These are phyloP conservation scores for Pocota personata DNA, from an alignment of 2,888 invertebrate genomes.

Conservation along the genomic window DNA sequence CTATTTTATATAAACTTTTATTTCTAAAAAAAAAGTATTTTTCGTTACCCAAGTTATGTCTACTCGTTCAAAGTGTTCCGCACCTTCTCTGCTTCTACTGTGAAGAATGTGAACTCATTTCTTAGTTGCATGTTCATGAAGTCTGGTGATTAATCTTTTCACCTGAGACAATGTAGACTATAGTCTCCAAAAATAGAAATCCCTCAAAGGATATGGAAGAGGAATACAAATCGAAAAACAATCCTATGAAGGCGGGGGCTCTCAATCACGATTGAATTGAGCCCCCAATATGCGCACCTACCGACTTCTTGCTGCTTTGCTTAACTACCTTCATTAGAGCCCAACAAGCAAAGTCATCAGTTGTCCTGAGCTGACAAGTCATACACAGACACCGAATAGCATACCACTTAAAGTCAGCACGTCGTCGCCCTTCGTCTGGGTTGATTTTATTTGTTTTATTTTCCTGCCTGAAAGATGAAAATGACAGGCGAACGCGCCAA, in stretches of 20 bases:
- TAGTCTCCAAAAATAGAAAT: conserved; percentile 45
- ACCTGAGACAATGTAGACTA: conserved; percentile 30
- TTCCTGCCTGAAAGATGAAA: conserved; percentile 60
- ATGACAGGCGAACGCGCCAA: conserved; percentile 71
- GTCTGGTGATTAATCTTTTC: conserved; percentile 67
- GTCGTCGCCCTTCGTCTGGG: conserved; percentile 35
- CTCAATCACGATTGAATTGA: conserved; percentile 69
- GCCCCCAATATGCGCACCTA: conserved; percentile 24
- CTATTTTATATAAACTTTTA: too few relatives aligned
- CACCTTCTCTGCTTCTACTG: background rate
- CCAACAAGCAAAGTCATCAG: conserved; percentile 71
- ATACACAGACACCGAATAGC: background rate
- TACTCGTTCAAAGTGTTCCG: background rate
- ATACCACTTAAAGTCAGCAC: conserved; percentile 20
- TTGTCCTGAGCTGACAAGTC: conserved; percentile 60
- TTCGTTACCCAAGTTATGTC: too few relatives aligned
- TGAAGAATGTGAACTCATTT: conserved; percentile 50
- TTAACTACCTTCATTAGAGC: conserved; percentile 72
- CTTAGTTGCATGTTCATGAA: conserved; percentile 54
- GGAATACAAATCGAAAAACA: conserved; percentile 19
- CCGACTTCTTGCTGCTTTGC: conserved; percentile 59
- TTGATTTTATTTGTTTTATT: background rate
- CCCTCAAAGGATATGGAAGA: conserved; percentile 1
- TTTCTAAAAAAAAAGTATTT: too few relatives aligned
- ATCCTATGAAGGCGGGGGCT: conserved; percentile 34